Percentiles rank a stretch among this genome's conserved stretches.
phyloP scores from a whole-genome alignment of 2,888 invertebrate genomes.

The Oligia latruncula region DNA sequence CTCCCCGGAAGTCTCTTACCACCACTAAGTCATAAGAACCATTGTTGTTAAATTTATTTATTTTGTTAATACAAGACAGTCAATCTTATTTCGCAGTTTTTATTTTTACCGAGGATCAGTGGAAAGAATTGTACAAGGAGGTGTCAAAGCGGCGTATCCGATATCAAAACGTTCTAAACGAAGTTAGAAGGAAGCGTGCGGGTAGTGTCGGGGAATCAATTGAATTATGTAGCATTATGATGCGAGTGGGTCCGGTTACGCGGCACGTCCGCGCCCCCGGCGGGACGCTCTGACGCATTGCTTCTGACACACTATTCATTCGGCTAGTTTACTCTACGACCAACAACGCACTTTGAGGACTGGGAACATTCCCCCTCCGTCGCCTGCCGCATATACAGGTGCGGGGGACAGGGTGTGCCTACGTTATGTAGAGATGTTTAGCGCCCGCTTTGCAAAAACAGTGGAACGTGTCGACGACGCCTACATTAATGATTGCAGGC shows the following conservation, averaged over 20 bases:
- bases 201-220: conserved; percentile 89
- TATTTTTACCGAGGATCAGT: conserved; percentile 75
- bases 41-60: conserved; percentile 77
- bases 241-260: conserved; percentile 86
- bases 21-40: conserved; percentile 78
- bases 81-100: conserved; percentile 71
- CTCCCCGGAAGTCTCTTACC: conserved; percentile 83
- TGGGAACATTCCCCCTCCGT: conserved; percentile 62
- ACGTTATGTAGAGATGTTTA: conserved; percentile 38
- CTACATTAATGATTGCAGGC: conserved; percentile 85
- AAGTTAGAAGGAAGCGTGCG: conserved; percentile 89
- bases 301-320: conserved; percentile 87
- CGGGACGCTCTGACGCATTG: conserved; percentile 83
- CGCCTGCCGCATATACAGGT: conserved; percentile 48
- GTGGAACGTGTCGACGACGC: conserved; percentile 75
- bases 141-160: conserved; percentile 88
- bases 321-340: conserved; percentile 80
- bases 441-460: conserved; percentile 71
- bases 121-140: conserved; percentile 84
- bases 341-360: conserved; percentile 67
- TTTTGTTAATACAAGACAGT: conserved; percentile 78
- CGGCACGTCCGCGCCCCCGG: conserved; percentile 83
- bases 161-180: conserved; percentile 89
- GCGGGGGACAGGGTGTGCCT: conserved; percentile 67
- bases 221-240: conserved; percentile 89